These are phyloP conservation scores for Equus quagga DNA, from an alignment of 2,113 vertebrate species.

Conservation along the genomic window DNA sequence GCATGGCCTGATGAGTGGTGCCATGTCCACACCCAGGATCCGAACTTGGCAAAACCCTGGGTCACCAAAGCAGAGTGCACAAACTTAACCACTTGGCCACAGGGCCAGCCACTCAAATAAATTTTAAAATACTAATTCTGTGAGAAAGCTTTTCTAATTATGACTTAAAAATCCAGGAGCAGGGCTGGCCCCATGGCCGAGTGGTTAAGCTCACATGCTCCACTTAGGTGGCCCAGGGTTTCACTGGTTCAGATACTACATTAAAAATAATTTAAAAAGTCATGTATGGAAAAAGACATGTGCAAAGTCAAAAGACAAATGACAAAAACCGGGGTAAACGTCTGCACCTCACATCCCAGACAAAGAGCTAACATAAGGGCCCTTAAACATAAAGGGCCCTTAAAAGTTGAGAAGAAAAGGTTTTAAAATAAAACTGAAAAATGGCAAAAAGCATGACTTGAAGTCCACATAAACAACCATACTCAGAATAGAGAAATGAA, in stretches of 20 bases:
- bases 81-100: no score
- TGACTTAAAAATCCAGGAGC: not conserved
- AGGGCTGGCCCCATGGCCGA: no score
- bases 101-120: not conserved
- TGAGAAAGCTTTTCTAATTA: not conserved
- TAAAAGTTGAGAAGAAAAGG: not conserved
- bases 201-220: no score
- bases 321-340: not conserved
- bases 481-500: not conserved
- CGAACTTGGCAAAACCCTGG: no score
- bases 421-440: not conserved
- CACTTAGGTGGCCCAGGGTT: no score
- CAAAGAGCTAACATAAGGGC: not conserved
- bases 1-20: no score
- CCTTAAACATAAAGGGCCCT: not conserved
- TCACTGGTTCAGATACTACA: no score
- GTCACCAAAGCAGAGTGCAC: no score
- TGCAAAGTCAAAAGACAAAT: conserved; percentile 14
- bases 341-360: not conserved
- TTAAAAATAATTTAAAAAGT: not conserved
- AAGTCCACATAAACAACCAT: not conserved
- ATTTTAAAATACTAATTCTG: not conserved
- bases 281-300: not conserved
- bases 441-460: not conserved
- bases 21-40: no score